Base-by-base conservation (phyloP, 2,797 vertebrate genomes). In the Otus scops region DNA sequence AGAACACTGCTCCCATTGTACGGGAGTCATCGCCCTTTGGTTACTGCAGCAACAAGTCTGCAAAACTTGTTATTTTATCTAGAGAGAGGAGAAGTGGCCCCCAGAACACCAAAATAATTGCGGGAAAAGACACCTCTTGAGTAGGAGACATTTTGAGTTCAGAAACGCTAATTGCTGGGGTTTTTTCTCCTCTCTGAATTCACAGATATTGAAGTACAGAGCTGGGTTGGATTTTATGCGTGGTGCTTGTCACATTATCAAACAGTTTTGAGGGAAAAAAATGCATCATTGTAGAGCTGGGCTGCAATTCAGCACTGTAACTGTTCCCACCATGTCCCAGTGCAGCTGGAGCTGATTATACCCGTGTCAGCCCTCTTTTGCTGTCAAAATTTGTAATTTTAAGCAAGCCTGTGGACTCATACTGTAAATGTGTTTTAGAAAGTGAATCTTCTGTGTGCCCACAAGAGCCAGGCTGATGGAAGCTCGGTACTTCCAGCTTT, bases 1-100 rank as follows among this genome's bases (percentile, higher is more conserved):
- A 95, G 95, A 96, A 96, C 96, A 96, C 81, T 92, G 94, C 91
- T 79, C 9, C 95, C 95, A 79, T 97, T 97, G 96, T 96, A 28
- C 73, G 6, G 5, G 13, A 19, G 88, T 91, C 89, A 65, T 88
- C 88, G 4, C 54, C 70, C 90, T 60, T 7, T 2, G 30, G 96
- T 94, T 92, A 91, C 95, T 96, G 95, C 94, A 96, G 92, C 95
- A 97, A 92, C 96, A 94, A 50, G 84, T 64, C 93, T 88, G 87
- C 95, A 88, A 53, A 96, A 93, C 69, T 85, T 60, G 93, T 86
- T 74, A 82, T 95, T 92, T 93, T 92, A 91, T 89, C 95, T 91
- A 20, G 48, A 60, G 73, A 20, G 92, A 57, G 93, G 60, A 60
- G 57, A 63, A 91, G 85, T 2, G 57, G 77, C 77, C 94, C 84